Base-by-base conservation (phyloP, 2,888 invertebrate genomes). In the Malthinus flaveolus region DNA sequence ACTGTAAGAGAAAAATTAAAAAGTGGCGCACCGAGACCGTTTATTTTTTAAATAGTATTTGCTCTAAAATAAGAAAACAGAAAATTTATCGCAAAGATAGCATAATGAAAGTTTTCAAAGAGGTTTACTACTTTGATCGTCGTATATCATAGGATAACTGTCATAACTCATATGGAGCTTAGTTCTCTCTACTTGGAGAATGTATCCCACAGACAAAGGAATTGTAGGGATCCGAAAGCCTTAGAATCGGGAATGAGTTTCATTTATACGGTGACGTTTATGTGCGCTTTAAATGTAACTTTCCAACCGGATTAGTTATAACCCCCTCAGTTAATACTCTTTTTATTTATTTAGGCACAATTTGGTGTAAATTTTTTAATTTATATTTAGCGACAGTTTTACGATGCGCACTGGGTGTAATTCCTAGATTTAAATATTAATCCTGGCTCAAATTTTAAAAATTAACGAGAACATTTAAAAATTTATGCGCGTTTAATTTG, bases 141-240 rank as follows among this genome's bases (percentile, higher is more conserved):
- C 55, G 59, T 56, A 52, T 59, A 58, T 58, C 49, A 53, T 49
- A 45, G 51, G 42, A 59, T 51, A 57, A 39, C 52, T 54, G 55
- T 55, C 61, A 59, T 63, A 61, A 63, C 56, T 61, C 59, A 63
- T 60, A 60, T 42, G 54, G 55, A 44, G 58, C 54, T 60, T 63
- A 63, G 47, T 51, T 48, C 60, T 23, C 39, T 54, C 61, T 52
- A 56, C 58, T 56, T 59, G 56, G 53, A 46, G 55, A 63, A 63
- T 59, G 61, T 63, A 61, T 61, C 59, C 63, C 48, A 36, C 58
- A 59, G 55, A 58, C 57, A 62, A 60, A 55, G 56, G 49, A 62
- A 55, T 62, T 64, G 57, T 52, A 37, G 54, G 59, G 57, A 57
- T 57, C 56, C 49, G 56, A 45, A 45, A 49, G 58, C 56, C 55